phyloP scores from a whole-genome alignment of 2,888 invertebrate species.

The Cybosia mesomella region DNA sequence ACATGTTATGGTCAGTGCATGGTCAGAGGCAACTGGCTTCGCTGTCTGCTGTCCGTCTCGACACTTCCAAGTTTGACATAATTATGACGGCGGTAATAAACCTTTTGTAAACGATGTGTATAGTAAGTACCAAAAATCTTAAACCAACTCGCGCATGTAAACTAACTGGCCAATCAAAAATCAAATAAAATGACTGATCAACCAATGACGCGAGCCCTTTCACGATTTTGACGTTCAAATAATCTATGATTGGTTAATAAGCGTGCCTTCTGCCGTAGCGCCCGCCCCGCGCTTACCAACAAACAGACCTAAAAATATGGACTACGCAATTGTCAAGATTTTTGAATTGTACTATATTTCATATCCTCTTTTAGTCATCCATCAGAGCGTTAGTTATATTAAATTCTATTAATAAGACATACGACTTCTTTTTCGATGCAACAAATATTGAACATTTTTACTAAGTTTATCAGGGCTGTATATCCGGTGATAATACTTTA shows the following conservation, averaged over 20 bases:
- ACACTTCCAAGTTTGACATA: background rate
- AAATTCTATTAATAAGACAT: background rate
- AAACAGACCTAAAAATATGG: no score
- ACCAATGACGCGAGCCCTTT: no score
- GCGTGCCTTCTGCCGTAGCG: no score
- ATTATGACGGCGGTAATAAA: background rate
- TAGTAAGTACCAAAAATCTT: no score
- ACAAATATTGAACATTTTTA: background rate
- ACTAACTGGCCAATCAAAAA: no score
- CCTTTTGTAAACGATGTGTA: background rate
- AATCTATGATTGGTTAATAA: no score
- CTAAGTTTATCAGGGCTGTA: background rate
- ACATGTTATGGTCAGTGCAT: background rate
- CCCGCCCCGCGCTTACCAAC: no score
- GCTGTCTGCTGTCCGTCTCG: background rate
- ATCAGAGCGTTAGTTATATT: background rate
- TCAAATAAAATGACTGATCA: no score
- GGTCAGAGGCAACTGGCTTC: background rate
- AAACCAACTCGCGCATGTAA: no score
- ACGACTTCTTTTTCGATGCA: background rate
- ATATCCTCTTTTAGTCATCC: background rate
- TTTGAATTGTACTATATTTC: no score
- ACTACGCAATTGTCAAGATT: no score
- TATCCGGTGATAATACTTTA: constrained; percentile 4
- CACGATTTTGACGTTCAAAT: no score